phyloP scores from a whole-genome alignment of 92 coral and sea anemone species.

The Parazoanthus atlanticus region DNA sequence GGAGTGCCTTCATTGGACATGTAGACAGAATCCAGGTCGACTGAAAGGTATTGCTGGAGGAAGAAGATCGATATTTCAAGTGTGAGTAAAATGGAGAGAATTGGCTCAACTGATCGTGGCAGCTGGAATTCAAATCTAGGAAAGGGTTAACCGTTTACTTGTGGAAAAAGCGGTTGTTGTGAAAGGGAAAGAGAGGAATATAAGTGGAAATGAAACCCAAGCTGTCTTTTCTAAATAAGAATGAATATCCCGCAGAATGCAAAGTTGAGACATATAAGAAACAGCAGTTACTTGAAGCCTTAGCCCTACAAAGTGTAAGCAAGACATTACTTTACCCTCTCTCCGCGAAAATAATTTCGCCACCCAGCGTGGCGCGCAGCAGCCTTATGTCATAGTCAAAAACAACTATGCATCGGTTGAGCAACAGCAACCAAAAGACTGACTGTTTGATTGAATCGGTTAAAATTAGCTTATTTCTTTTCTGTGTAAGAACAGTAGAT shows the following conservation, averaged over 20 bases:
- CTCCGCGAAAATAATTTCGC: background rate
- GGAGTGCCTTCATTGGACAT: slow-evolving; percentile 73
- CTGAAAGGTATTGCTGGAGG: slow-evolving; percentile 79
- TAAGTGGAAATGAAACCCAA: background rate
- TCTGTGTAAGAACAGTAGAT: background rate
- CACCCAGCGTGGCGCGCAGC: too few relatives aligned
- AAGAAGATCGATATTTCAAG: background rate
- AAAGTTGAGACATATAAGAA: background rate
- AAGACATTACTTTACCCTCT: background rate
- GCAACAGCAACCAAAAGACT: too few relatives aligned
- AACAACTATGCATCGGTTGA: background rate
- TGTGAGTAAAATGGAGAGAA: background rate
- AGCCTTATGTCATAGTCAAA: background rate
- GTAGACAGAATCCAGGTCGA: slow-evolving; percentile 93
- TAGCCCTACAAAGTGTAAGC: background rate
- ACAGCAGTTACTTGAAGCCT: background rate
- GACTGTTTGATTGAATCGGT: too few relatives aligned
- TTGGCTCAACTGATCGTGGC: background rate
- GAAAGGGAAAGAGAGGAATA: background rate
- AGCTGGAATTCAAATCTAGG: too few relatives aligned
- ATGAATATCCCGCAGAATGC: background rate
- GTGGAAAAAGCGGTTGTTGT: background rate
- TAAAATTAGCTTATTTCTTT: too few relatives aligned
- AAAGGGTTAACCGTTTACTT: background rate
- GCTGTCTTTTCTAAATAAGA: background rate